These are phyloP conservation scores for Bellardia pandia DNA, from an alignment of 2,888 invertebrate genomes.

Conservation along the genomic window DNA sequence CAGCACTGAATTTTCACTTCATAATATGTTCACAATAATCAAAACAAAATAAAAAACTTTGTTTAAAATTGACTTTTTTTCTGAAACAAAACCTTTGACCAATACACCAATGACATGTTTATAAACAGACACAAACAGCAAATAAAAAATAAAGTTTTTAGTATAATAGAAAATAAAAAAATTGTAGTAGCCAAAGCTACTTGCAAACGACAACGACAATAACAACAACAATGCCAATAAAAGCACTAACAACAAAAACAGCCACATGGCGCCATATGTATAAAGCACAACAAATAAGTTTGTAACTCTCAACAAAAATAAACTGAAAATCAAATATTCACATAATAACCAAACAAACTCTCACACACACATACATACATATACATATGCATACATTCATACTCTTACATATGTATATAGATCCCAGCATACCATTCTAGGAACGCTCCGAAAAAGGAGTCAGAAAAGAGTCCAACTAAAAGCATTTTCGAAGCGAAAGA, in stretches of 20 bases:
- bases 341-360: constrained; percentile 58
- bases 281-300: constrained; percentile 64
- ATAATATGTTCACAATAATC: constrained; percentile 68
- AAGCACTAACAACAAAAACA: constrained; percentile 60
- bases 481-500: too few species aligned
- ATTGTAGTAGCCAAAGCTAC: constrained; percentile 42
- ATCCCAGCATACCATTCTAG: too few species aligned
- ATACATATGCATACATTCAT: not conserved
- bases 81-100: constrained; percentile 70
- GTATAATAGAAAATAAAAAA: constrained; percentile 8
- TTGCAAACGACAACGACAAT: constrained; percentile 38
- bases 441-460: too few species aligned
- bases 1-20: constrained; percentile 58
- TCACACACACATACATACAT: not conserved
- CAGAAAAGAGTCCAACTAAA: too few species aligned
- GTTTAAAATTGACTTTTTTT: constrained; percentile 60
- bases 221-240: constrained; percentile 27
- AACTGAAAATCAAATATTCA: constrained; percentile 70
- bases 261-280: constrained; percentile 68
- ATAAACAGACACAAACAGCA: constrained; percentile 60
- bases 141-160: constrained; percentile 48
- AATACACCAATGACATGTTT: constrained; percentile 71
- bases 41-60: constrained; percentile 64
- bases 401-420: not conserved
- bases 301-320: constrained; percentile 68